Conservation (phyloP, 1,140 invertebrate species). For the Asbolus verrucosus region DNA sequence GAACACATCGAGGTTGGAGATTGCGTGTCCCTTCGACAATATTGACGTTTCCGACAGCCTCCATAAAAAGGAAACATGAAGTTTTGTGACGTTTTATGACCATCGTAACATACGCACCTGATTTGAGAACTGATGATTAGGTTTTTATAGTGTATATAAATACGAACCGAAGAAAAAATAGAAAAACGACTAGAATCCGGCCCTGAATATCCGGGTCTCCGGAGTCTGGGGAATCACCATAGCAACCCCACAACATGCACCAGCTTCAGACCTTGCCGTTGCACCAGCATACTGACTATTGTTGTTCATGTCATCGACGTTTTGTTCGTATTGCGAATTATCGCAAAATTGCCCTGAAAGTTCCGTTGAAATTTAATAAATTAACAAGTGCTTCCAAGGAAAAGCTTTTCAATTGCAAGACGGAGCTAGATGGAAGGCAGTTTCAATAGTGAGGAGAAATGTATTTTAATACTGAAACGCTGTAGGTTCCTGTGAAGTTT, state of each 20-base stretch:
- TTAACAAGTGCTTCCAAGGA: constrained; percentile 21
- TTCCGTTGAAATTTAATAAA: constrained; percentile 23
- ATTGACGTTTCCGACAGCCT: background rate
- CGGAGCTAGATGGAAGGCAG: too few relatives aligned
- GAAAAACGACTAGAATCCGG: constrained; percentile 45
- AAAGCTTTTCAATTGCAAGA: too few relatives aligned
- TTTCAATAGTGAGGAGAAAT: background rate
- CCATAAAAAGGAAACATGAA: constrained; percentile 19
- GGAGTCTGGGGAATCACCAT: constrained; percentile 50
- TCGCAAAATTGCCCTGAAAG: constrained; percentile 16
- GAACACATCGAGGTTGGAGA: too few relatives aligned
- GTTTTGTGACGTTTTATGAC: constrained; percentile 18
- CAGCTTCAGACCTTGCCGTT: constrained; percentile 39
- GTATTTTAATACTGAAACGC: background rate
- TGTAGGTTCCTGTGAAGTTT: constrained; percentile 21
- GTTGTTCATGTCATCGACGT: constrained; percentile 41
- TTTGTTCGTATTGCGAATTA: constrained; percentile 41
- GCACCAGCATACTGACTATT: constrained; percentile 34
- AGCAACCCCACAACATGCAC: constrained; percentile 45
- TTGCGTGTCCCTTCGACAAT: too few relatives aligned
- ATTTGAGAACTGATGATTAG: constrained; percentile 37
- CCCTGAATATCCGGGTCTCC: constrained; percentile 51
- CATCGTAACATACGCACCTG: constrained; percentile 12
- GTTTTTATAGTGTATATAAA: constrained; percentile 51
- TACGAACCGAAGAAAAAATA: too few relatives aligned